These are phyloP conservation scores for Heterohyrax brucei DNA, from an alignment of 2,797 vertebrate genomes.

Conservation along the genomic window DNA sequence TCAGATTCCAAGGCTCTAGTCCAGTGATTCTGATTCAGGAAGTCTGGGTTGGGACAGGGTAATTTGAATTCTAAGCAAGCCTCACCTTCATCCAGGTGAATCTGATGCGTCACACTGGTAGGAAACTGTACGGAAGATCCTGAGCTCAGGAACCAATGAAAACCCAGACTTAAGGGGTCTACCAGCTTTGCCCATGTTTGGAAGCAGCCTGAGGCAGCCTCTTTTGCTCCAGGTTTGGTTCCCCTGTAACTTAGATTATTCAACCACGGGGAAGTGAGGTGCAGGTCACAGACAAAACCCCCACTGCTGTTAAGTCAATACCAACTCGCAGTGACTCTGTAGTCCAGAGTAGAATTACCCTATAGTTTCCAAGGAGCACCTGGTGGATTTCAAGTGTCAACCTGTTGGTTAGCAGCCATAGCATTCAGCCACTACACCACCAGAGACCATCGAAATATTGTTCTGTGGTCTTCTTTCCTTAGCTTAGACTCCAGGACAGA, in stretches of 20 bases:
- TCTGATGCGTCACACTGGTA: neutral
- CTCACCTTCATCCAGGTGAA: neutral
- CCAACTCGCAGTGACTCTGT: too few species aligned
- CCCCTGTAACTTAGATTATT: neutral
- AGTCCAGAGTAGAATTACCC: too few species aligned
- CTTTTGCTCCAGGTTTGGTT: neutral
- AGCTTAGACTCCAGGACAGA: neutral
- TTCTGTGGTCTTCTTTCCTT: neutral
- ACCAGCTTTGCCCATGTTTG: neutral
- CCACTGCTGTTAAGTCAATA: too few species aligned
- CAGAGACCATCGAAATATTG: too few species aligned
- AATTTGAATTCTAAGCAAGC: neutral
- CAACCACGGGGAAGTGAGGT: neutral
- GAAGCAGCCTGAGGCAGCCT: neutral
- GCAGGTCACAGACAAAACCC: neutral
- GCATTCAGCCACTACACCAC: too few species aligned
- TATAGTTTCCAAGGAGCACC: too few species aligned
- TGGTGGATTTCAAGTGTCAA: too few species aligned
- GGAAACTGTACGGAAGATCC: neutral
- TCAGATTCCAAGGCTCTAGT: neutral
- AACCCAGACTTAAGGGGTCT: neutral
- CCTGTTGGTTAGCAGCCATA: too few species aligned
- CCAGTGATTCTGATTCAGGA: slow-evolving; percentile 27
- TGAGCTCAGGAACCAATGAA: neutral
- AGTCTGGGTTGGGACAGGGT: neutral